A percentile compares a stretch with the other conserved stretches of the same genome.
Evolutionary conservation across 2,797 vertebrate species (phyloP).

Genomic region (Fratercula arctica): DNA sequence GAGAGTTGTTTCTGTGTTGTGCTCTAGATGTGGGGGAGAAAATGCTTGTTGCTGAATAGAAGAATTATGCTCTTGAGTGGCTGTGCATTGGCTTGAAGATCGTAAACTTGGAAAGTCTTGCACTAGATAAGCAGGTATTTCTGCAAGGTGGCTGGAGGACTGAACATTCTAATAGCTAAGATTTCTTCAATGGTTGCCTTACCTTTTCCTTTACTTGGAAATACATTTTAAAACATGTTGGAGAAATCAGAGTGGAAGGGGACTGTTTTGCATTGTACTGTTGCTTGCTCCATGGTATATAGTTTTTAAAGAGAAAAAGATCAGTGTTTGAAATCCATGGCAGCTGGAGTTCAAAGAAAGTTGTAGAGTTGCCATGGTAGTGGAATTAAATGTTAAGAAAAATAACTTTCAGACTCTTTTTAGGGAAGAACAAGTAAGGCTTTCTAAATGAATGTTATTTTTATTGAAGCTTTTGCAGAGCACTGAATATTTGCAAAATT

Average conservation of each 20-base stretch:
- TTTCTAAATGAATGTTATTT: constrained; percentile 43
- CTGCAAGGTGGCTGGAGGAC: neutral
- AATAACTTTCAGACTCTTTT: neutral
- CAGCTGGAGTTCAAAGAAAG: neutral
- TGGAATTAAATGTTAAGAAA: constrained; percentile 8
- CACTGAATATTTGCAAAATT: constrained; percentile 23
- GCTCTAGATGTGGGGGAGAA: neutral
- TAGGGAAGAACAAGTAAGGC: neutral
- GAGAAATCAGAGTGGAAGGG: neutral
- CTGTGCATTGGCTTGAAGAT: neutral
- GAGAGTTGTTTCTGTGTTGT: neutral
- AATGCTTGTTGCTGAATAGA: neutral
- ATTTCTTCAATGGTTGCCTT: neutral
- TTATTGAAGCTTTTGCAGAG: constrained; percentile 27
- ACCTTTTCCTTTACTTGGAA: neutral
- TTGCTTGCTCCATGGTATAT: neutral
- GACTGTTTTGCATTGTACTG: neutral
- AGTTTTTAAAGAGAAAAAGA: neutral
- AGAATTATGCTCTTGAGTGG: neutral
- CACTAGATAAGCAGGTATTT: neutral
- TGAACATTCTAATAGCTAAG: neutral
- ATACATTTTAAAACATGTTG: neutral
- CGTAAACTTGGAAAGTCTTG: neutral
- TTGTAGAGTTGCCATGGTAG: neutral
- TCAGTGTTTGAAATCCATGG: neutral